Percentiles rank a stretch among this genome's conserved stretches.
These are phyloP conservation scores for Beroe forskalii DNA, from an alignment of 37 sponge, comb jelly and placozoan species.

Conservation along the genomic window DNA sequence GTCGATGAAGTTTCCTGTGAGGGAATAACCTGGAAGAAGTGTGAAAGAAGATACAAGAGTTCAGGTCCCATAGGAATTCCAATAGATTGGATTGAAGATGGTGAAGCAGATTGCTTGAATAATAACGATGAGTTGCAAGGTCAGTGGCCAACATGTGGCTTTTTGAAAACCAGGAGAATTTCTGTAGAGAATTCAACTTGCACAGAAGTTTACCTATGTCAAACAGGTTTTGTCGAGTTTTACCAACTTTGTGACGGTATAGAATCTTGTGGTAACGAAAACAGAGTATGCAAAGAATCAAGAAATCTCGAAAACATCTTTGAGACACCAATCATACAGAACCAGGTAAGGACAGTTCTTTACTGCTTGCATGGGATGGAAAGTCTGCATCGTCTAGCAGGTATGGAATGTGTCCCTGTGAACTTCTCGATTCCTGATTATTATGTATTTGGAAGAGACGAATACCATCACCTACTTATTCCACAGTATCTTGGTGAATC, in stretches of 20 bases:
- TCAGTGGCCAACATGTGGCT: neutral
- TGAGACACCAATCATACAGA: neutral
- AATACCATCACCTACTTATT: neutral
- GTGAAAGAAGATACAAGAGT: neutral
- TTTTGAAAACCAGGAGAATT: no score
- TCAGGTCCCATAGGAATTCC: neutral
- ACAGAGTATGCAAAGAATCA: neutral
- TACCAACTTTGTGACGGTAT: neutral
- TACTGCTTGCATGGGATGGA: neutral
- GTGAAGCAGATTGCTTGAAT: neutral
- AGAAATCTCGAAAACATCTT: neutral
- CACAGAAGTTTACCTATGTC: neutral
- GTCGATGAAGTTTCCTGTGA: neutral
- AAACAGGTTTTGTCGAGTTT: neutral
- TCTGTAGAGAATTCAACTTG: neutral
- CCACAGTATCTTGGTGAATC: neutral
- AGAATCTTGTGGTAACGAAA: conserved; percentile 18
- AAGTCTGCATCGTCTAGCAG: neutral
- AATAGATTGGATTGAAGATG: neutral
- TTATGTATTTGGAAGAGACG: neutral
- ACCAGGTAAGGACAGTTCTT: neutral
- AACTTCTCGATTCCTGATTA: neutral
- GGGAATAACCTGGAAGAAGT: neutral
- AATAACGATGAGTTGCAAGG: neutral
- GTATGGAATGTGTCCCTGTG: neutral